Conservation (phyloP, 2,797 vertebrate species). For the Sebastes iracundus region DNA sequence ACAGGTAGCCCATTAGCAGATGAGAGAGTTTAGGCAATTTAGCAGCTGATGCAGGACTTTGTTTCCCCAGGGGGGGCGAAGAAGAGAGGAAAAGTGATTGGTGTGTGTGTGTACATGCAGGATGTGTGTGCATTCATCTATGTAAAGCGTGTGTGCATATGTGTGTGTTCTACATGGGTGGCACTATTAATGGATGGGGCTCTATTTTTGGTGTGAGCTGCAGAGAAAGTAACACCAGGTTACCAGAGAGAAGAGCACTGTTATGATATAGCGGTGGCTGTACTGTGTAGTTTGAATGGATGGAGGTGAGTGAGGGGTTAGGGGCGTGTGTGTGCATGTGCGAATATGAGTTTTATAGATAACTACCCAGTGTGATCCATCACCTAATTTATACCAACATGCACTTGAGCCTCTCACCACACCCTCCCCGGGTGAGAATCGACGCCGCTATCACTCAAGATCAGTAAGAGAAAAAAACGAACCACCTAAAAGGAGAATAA, state of each 20-base stretch:
- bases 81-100: slow-evolving; percentile 29
- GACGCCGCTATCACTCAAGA: slow-evolving; percentile 55
- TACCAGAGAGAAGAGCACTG: slow-evolving; percentile 15
- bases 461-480: slow-evolving; percentile 15
- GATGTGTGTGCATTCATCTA: slow-evolving; percentile 32
- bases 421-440: slow-evolving; percentile 38
- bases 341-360: slow-evolving; percentile 54
- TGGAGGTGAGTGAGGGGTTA: neutral
- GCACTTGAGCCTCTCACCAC: slow-evolving; percentile 31
- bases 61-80: slow-evolving; percentile 36
- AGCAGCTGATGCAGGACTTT: slow-evolving; percentile 76
- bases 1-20: slow-evolving; percentile 74
- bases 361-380: slow-evolving; percentile 58
- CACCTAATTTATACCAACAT: slow-evolving; percentile 69
- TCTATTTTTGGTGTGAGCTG: slow-evolving; percentile 32
- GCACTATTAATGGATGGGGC: slow-evolving; percentile 32
- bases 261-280: neutral
- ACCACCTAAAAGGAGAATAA: slow-evolving; percentile 44
- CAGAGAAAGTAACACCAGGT: slow-evolving; percentile 18
- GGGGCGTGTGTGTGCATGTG: slow-evolving; percentile 1
- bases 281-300: neutral
- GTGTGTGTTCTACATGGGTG: slow-evolving; percentile 39
- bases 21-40: slow-evolving; percentile 74
- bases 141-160: slow-evolving; percentile 13
- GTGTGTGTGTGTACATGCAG: neutral